Evolutionary conservation across 2,888 invertebrate genomes (phyloP).

Genomic region (Caenorhabditis auriculariae): DNA sequence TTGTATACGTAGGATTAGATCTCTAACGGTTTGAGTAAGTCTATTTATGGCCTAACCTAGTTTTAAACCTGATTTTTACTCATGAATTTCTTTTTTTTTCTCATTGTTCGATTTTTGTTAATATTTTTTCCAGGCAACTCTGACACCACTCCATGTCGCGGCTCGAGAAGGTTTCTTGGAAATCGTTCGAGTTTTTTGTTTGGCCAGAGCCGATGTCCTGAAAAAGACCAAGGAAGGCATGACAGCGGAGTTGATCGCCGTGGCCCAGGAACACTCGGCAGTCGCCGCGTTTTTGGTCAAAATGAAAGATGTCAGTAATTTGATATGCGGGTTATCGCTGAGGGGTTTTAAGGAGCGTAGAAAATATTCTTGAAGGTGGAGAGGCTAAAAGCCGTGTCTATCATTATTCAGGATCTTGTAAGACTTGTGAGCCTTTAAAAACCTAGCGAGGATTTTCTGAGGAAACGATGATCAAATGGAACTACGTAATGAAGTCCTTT

Average conservation of each 20-base stretch:
- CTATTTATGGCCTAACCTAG: too few species aligned
- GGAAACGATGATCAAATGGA: background rate
- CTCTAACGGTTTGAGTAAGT: too few species aligned
- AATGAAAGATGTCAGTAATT: constrained; percentile 70
- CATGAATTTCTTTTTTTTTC: too few species aligned
- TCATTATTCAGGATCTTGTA: too few species aligned
- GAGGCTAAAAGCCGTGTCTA: background rate
- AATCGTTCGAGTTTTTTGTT: constrained; percentile 74
- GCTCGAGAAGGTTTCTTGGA: constrained; percentile 76
- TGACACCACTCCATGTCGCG: constrained; percentile 74
- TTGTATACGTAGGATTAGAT: too few species aligned
- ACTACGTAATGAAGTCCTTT: background rate
- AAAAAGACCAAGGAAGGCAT: constrained; percentile 70
- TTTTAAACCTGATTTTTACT: too few species aligned
- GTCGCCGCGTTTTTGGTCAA: constrained; percentile 74
- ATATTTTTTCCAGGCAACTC: constrained; percentile 59
- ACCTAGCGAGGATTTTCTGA: too few species aligned
- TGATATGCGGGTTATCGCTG: background rate
- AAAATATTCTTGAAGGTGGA: background rate
- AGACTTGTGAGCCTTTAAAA: too few species aligned
- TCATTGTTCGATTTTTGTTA: too few species aligned
- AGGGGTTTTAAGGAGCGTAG: background rate
- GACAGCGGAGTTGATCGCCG: constrained; percentile 77
- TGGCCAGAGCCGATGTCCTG: constrained; percentile 72
- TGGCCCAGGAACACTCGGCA: constrained; percentile 75